A percentile compares a stretch with the other conserved stretches of the same genome.
These are phyloP conservation scores for Lichenostomus cassidix DNA, from an alignment of 2,113 vertebrate species.

Conservation along the genomic window DNA sequence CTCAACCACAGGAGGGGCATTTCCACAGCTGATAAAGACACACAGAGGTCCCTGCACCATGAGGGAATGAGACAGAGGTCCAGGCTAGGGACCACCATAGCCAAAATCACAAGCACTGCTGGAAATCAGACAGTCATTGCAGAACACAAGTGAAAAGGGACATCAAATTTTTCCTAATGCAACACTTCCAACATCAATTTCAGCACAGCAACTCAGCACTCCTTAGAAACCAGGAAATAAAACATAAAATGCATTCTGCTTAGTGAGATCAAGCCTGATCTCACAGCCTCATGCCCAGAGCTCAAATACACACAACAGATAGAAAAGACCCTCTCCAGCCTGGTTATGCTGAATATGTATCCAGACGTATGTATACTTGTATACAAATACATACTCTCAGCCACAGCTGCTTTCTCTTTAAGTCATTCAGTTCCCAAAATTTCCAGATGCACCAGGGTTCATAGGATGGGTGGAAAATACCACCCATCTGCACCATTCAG, in stretches of 20 bases:
- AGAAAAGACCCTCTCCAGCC: not conserved
- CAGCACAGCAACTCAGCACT: not conserved
- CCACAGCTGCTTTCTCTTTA: not conserved
- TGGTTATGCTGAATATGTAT: not conserved
- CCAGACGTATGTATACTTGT: not conserved
- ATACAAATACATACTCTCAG: not conserved
- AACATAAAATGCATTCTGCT: not conserved
- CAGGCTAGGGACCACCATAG: not conserved
- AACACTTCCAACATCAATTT: not conserved
- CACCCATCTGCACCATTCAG: not conserved
- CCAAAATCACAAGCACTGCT: not conserved
- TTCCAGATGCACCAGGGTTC: not conserved
- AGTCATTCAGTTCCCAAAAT: not conserved
- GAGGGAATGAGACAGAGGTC: not conserved
- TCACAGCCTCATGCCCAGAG: not conserved
- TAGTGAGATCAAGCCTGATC: not conserved
- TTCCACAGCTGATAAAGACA: not conserved
- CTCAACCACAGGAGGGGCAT: not conserved
- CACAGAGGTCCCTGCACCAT: not conserved
- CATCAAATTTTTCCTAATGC: not conserved
- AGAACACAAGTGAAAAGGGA: not conserved
- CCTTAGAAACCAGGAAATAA: not conserved
- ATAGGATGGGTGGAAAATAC: not conserved
- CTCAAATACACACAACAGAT: not conserved
- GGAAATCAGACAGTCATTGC: not conserved